Evolutionary conservation across 2,113 vertebrate species (phyloP), one percentile per base, ranked within the genome.

Genomic region (Phoenicopterus ruber): DNA sequence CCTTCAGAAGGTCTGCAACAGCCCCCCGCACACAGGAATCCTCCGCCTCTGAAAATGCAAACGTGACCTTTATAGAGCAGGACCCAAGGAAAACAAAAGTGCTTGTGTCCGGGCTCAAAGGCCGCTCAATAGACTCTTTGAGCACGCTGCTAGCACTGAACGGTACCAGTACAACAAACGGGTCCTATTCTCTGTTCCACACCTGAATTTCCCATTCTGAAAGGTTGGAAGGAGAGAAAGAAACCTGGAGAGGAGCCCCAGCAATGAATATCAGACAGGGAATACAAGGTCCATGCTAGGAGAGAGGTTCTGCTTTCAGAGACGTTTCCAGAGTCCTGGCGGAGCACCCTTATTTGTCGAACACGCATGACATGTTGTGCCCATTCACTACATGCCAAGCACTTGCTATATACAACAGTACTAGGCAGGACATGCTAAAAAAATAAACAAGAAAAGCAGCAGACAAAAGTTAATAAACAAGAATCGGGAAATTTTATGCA

Each of bases 221-320:
- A 86, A 46, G 28, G 32, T 3, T 63, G 40, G 24, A 28, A 63
- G 26, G 17, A 36, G 7, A 76, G 29, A 65, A 6, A 10, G 9
- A 69, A 95, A 80, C 17, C 22, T 69, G 13, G 40, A 76, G 16
- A 69, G 24, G 0, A 69, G 8, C 32, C 18, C 9, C 58, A 69
- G 46, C 0, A 0, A 74, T 3, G 2, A 55, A 3, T 36, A 59
- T 57, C 44, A 52, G 31, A 46, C n/a, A 42, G 19, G 1, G 52
- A 78, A 67, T 8, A 6, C 0, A 2, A 90, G 16, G 29, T 57
- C n/a, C 8, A 2, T 0, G 0, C 36, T 50, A 58, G 49, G 18
- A 91, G 14, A 74, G 38, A 46, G 11, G 19, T 90, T 59, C 49
- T 65, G n/a, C n/a, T 77, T 70, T 54, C 78, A 65, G 46, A 85